A percentile compares a stretch with the other conserved stretches of the same genome.
phyloP scores from a whole-genome alignment of 2,797 vertebrate genomes.

The Gallinago solitaria region DNA sequence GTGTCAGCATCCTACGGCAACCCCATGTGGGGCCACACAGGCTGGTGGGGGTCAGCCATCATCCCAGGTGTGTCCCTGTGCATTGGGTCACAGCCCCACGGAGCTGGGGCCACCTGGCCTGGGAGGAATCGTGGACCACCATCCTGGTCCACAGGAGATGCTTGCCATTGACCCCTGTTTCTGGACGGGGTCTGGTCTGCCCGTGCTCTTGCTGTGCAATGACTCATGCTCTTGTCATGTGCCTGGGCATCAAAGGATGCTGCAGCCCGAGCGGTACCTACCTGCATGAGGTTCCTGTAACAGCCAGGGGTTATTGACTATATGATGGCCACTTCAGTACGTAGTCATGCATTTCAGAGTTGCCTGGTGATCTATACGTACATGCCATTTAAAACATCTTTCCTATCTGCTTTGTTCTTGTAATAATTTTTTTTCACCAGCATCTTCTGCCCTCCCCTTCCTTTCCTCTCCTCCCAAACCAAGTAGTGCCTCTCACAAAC shows the following conservation, averaged over 20 bases:
- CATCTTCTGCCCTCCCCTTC: background rate
- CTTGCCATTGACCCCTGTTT: background rate
- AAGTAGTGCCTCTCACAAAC: background rate
- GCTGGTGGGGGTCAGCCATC: rapidly evolving
- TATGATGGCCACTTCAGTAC: background rate
- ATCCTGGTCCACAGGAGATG: rapidly evolving
- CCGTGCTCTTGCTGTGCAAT: rapidly evolving
- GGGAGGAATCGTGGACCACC: rapidly evolving
- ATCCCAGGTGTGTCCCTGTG: rapidly evolving
- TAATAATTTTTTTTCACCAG: background rate
- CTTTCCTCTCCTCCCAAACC: background rate
- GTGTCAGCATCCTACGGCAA: rapidly evolving
- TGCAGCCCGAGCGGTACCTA: background rate
- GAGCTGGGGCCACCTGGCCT: background rate
- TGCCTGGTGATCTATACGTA: background rate
- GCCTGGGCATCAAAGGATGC: background rate
- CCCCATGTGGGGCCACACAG: rapidly evolving
- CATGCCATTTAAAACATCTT: background rate
- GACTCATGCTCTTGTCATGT: rapidly evolving
- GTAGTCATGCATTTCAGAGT: background rate
- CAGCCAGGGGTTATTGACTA: background rate
- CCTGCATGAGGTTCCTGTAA: background rate
- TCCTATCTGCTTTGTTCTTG: background rate
- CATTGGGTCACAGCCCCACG: rapidly evolving
- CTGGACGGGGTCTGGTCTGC: background rate